phyloP scores from a whole-genome alignment of 2,113 vertebrate genomes.

The Macrotus californicus region DNA sequence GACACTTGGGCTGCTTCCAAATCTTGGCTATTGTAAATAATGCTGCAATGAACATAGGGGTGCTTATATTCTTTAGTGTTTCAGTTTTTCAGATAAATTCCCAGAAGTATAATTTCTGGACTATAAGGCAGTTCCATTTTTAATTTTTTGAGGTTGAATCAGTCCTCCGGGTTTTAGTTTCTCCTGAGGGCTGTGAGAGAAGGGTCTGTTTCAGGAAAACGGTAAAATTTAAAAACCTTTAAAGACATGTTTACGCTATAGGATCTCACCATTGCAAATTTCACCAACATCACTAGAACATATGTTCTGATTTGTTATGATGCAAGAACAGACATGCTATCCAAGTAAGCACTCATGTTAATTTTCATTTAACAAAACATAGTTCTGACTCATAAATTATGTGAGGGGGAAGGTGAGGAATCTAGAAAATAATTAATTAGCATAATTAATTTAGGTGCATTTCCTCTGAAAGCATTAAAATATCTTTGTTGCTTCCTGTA shows the following conservation, averaged over 20 bases:
- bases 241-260: not conserved
- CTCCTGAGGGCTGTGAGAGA: not conserved
- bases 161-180: not conserved
- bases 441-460: constrained; percentile 36
- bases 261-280: not conserved
- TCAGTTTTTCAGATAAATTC: too few relatives aligned
- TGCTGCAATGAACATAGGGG: too few relatives aligned
- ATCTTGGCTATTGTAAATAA: too few relatives aligned
- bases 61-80: too few relatives aligned
- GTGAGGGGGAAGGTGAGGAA: constrained; percentile 32
- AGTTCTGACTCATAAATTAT: constrained; percentile 52
- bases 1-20: too few relatives aligned
- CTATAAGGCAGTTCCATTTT: too few relatives aligned
- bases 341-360: not conserved
- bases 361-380: constrained; percentile 13
- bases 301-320: not conserved
- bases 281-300: not conserved
- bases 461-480: constrained; percentile 10
- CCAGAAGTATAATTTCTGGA: too few relatives aligned
- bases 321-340: not conserved
- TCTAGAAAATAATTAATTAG: not conserved
- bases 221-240: not conserved
- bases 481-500: constrained; percentile 54
- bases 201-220: not conserved
- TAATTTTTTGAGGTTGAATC: too few relatives aligned